phyloP scores from a whole-genome alignment of 2,797 vertebrate species.

The Coregonus sp. region DNA sequence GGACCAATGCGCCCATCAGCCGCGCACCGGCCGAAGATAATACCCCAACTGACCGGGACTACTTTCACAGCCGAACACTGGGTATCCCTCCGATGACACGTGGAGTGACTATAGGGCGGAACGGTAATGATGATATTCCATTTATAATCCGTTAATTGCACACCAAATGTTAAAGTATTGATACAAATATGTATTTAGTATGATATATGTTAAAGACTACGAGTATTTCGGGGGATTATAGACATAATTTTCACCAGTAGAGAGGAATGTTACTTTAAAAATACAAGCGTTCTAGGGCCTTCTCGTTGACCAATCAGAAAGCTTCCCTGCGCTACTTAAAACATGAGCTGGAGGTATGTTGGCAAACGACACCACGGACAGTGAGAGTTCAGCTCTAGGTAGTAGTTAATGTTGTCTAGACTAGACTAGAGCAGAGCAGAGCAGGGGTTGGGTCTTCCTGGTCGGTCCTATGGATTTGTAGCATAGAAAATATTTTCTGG shows the following conservation, averaged over 20 bases:
- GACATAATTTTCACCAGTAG: neutral
- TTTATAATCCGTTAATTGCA: neutral
- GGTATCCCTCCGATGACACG: slow-evolving; percentile 44
- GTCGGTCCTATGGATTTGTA: neutral
- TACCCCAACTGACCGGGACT: slow-evolving; percentile 65
- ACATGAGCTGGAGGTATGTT: slow-evolving; percentile 13
- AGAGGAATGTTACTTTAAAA: slow-evolving; percentile 29
- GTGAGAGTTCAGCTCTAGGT: neutral
- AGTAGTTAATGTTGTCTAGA: too few species aligned
- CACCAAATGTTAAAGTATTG: neutral
- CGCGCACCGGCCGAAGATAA: slow-evolving; percentile 49
- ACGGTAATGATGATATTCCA: neutral
- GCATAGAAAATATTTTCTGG: too few species aligned
- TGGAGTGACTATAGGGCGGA: neutral
- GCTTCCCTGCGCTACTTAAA: slow-evolving; percentile 9
- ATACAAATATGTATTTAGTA: neutral
- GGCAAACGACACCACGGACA: neutral
- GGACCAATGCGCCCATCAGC: slow-evolving; percentile 52
- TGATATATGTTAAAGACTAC: neutral
- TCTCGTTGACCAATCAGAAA: slow-evolving; percentile 26
- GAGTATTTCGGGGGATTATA: neutral
- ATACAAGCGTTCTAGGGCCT: slow-evolving; percentile 16
- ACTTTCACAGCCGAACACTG: slow-evolving; percentile 55
- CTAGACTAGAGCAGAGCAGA: too few species aligned
- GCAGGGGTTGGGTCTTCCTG: neutral